Conservation (phyloP, 2,888 invertebrate species). For the Operophtera brumata region DNA sequence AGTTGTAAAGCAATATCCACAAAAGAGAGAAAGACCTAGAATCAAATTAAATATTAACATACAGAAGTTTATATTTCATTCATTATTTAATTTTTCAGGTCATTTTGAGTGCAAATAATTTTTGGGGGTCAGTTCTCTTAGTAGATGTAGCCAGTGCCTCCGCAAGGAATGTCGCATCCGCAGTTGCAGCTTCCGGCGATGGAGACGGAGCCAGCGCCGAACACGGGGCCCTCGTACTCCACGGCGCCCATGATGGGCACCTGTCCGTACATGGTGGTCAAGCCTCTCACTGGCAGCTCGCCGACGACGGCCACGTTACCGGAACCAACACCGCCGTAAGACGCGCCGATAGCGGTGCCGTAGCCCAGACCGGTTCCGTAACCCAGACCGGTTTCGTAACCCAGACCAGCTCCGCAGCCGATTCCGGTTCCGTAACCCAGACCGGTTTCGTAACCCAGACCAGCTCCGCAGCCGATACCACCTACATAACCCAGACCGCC, state of each 20-base stretch:
- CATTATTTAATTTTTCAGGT: too few species aligned
- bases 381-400: not conserved
- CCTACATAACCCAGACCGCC: not conserved
- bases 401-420: conserved; percentile 4
- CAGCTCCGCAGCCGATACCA: not conserved
- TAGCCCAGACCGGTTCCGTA: not conserved
- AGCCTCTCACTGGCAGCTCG: conserved; percentile 35
- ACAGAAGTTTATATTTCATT: too few species aligned
- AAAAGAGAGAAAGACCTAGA: too few species aligned
- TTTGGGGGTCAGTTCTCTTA: not conserved
- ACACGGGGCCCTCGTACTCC: conserved; percentile 38
- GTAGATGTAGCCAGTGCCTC: not conserved
- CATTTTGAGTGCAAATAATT: not conserved
- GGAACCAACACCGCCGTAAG: conserved; percentile 32
- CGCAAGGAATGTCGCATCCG: conserved; percentile 22
- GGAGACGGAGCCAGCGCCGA: conserved; percentile 38
- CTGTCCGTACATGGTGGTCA: conserved; percentile 34
- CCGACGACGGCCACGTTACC: conserved; percentile 34
- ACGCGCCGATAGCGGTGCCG: conserved; percentile 6
- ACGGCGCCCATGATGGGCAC: conserved; percentile 43
- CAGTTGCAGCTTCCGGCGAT: conserved; percentile 34
- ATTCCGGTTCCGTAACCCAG: not conserved
- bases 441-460: not conserved
- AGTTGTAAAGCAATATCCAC: too few species aligned
- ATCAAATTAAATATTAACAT: too few species aligned